A percentile compares a stretch with the other conserved stretches of the same genome.
These are phyloP conservation scores for Addax nasomaculatus DNA, from an alignment of 2,113 vertebrate species.

Conservation along the genomic window DNA sequence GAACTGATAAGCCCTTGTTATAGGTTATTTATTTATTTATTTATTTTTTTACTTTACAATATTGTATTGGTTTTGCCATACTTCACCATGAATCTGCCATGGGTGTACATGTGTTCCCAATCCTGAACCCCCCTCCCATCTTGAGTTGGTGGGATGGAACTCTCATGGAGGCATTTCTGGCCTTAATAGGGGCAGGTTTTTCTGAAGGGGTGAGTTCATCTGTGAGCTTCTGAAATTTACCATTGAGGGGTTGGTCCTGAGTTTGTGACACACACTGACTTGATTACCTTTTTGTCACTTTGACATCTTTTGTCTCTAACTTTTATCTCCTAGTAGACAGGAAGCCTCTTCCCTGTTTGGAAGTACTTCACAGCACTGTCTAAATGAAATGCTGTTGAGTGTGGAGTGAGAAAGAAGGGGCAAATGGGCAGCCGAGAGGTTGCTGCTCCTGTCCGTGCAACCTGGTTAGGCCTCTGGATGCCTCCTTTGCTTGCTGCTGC, in stretches of 20 bases:
- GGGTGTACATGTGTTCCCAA: too few species aligned
- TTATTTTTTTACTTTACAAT: too few species aligned
- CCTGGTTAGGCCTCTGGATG: not conserved
- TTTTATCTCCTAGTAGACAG: not conserved
- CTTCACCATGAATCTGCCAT: too few species aligned
- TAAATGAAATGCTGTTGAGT: not conserved
- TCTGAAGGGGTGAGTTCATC: not conserved
- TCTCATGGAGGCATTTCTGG: fast-evolving
- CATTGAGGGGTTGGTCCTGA: too few species aligned
- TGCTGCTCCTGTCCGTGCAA: not conserved
- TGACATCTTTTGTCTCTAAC: not conserved
- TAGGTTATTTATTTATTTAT: not conserved
- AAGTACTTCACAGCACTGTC: not conserved
- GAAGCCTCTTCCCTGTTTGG: not conserved
- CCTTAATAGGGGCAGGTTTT: not conserved
- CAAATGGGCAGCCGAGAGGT: too few species aligned
- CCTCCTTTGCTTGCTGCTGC: not conserved
- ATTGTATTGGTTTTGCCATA: too few species aligned
- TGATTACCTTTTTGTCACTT: not conserved
- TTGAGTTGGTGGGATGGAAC: too few species aligned
- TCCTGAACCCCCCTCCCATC: too few species aligned
- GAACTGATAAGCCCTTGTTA: not conserved
- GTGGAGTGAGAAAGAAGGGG: not conserved
- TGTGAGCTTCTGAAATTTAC: not conserved
- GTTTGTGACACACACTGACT: not conserved